Conservation (phyloP, 2,113 vertebrate species). For the Mesembrinibis cayennensis region DNA sequence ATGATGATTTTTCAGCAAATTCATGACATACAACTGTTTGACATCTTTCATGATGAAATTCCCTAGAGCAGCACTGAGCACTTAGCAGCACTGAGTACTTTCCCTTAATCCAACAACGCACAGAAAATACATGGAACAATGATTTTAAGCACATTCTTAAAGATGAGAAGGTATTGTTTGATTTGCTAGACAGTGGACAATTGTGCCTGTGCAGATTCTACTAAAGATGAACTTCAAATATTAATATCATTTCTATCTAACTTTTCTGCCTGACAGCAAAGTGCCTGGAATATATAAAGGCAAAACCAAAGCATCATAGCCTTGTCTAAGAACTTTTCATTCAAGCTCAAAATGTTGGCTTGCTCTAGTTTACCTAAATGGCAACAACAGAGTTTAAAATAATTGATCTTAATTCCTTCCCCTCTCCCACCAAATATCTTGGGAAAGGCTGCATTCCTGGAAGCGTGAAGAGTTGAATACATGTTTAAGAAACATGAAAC, state of each 20-base stretch:
- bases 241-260: neutral
- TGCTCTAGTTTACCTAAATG: neutral
- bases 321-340: neutral
- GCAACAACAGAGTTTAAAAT: neutral
- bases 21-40: neutral
- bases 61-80: constrained; percentile 6
- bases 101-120: constrained; percentile 1
- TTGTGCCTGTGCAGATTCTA: neutral
- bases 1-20: constrained; percentile 2
- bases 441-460: neutral
- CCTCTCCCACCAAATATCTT: neutral
- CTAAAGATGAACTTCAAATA: neutral
- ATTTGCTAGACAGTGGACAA: neutral
- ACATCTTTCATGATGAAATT: constrained; percentile 26
- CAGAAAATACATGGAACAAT: neutral
- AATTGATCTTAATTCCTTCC: neutral
- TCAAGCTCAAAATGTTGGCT: neutral
- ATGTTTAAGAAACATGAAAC: neutral
- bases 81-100: neutral
- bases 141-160: neutral
- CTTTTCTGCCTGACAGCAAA: neutral
- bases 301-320: neutral
- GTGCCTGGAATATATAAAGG: neutral
- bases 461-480: neutral
- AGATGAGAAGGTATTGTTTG: neutral